These are phyloP conservation scores for Pissodes strobi DNA, from an alignment of 1,140 invertebrate genomes.

Conservation along the genomic window DNA sequence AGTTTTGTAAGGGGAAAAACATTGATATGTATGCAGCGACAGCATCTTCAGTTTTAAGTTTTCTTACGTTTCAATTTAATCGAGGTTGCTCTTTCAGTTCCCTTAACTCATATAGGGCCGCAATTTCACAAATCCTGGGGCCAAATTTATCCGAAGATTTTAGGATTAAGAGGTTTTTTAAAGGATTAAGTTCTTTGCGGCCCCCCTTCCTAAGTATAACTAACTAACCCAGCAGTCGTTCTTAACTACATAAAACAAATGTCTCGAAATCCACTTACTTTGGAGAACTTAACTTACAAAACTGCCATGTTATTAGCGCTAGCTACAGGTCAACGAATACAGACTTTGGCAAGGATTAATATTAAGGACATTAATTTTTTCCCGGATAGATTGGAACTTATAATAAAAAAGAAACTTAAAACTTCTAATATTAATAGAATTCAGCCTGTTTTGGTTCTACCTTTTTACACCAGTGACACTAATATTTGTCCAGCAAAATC, in stretches of 20 bases:
- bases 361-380: neutral
- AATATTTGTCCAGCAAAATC: neutral
- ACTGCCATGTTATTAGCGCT: no score
- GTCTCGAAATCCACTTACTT: neutral
- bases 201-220: neutral
- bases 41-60: neutral
- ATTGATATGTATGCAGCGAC: neutral
- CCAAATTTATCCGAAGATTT: no score
- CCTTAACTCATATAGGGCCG: neutral
- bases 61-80: neutral
- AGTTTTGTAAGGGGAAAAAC: neutral
- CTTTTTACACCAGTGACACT: neutral
- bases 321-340: no score
- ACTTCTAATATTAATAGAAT: no score
- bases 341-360: neutral
- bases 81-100: neutral
- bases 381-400: neutral
- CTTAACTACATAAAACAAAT: neutral
- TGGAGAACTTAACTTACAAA: neutral
- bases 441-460: no score
- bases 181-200: neutral
- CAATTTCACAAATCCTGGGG: neutral
- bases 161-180: constrained; percentile 1
- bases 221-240: neutral
- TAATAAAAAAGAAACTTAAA: neutral